Base-by-base conservation (phyloP, 1,140 invertebrate genomes). In the Luehdorfia chinensis region DNA sequence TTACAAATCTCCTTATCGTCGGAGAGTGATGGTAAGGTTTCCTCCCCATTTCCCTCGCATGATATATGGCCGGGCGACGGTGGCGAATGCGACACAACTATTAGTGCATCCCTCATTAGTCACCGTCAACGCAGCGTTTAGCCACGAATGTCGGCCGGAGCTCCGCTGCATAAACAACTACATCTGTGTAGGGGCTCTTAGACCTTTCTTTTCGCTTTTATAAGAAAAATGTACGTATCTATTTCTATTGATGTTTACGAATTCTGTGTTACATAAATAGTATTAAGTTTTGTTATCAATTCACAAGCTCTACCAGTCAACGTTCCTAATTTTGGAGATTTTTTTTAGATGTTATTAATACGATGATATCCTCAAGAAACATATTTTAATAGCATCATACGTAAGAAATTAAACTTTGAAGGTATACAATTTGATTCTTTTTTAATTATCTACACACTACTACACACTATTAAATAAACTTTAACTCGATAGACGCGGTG, bases 91-190 rank as follows among this genome's bases (percentile, higher is more conserved):
- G 76, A 76, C 79, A 76, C 75, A 68, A 85, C 81, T 85, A 85
- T 85, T 85, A 85, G 78, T 85, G 81, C 81, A 85, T 85, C 72
- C 48, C 72, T 84, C 81, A 85, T 85, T 85, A 85, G 77, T 85
- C 77, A 65, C 63, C 73, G 78, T 85, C 80, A 83, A 50, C 54
- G 59, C 67, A 73, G 64, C 73, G 68, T 69, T 81, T 78, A 78
- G 68, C 67, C 53, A 61, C 52, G 21, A 47, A 36, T 48, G 51
- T 58, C 55, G 51, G 48, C 55, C 52, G 45, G 30, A 50, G 52
- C 30, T 37, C 51, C 49, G 55, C 65, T 73, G 71, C 69, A 78
- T 77, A 77, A 75, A 76, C 75, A 76, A 70, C 68, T 77, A 64
- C 41, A 66, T 71, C 59, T 57, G 59, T 63, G 52, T 21, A 25